These are phyloP conservation scores for Aporophyla lueneburgensis DNA, from an alignment of 2,888 invertebrate genomes.

Conservation along the genomic window DNA sequence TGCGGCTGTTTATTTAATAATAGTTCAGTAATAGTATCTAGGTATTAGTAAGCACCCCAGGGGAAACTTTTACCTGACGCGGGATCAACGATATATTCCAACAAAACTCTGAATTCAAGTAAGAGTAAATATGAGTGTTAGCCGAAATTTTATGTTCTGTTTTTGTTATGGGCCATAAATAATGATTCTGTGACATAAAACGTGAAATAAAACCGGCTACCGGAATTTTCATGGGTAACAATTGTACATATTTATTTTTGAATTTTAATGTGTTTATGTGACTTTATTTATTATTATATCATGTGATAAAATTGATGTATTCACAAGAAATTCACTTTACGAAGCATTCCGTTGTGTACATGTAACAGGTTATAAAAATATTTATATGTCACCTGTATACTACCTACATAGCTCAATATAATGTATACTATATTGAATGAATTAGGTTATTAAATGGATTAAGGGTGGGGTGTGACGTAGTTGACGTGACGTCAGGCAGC, in stretches of 20 bases:
- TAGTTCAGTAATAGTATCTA: slow-evolving; percentile 40
- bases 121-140: slow-evolving; percentile 51
- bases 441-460: slow-evolving; percentile 65
- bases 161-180: slow-evolving; percentile 57
- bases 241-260: slow-evolving; percentile 48
- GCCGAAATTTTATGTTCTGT: slow-evolving; percentile 47
- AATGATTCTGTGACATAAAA: slow-evolving; percentile 55
- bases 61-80: slow-evolving; percentile 29
- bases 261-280: slow-evolving; percentile 42
- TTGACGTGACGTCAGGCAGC: slow-evolving; percentile 69
- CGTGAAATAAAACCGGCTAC: slow-evolving; percentile 56
- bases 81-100: slow-evolving; percentile 31
- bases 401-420: slow-evolving; percentile 10
- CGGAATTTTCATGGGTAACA: slow-evolving; percentile 43
- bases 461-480: slow-evolving; percentile 69
- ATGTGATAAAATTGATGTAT: slow-evolving; percentile 22
- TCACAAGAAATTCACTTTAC: slow-evolving; percentile 11
- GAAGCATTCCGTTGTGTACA: neutral
- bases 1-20: slow-evolving; percentile 50
- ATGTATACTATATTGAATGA: slow-evolving; percentile 53
- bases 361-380: slow-evolving; percentile 22
- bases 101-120: slow-evolving; percentile 42
- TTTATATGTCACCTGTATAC: neutral
- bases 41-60: slow-evolving; percentile 14
- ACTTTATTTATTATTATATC: slow-evolving; percentile 35